phyloP scores from a whole-genome alignment of 2,797 vertebrate species.

The Coreius guichenoti region DNA sequence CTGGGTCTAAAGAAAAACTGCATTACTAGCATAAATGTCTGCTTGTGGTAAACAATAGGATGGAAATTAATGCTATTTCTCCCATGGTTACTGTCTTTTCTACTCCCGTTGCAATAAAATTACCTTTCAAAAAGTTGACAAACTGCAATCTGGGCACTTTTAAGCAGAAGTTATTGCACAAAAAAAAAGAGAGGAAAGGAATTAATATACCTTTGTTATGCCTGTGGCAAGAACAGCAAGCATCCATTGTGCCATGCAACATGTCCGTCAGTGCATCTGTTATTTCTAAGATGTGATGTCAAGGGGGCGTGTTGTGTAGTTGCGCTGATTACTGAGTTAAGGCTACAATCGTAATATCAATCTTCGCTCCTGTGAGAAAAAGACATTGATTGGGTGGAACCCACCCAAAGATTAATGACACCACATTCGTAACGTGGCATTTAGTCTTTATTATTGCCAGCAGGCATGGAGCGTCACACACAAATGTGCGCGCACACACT shows the following conservation, averaged over 20 bases:
- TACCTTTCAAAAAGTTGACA: constrained; percentile 43
- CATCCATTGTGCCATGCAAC: constrained; percentile 17
- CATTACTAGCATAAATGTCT: constrained; percentile 36
- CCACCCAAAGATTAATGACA: constrained; percentile 72
- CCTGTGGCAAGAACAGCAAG: constrained; percentile 11
- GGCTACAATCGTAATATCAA: constrained; percentile 65
- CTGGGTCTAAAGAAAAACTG: constrained; percentile 27
- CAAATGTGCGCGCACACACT: constrained; percentile 17
- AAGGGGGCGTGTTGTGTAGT: constrained; percentile 55
- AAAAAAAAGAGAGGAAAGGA: neutral
- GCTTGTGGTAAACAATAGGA: constrained; percentile 47
- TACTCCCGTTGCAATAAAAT: constrained; percentile 41
- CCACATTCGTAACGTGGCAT: constrained; percentile 68
- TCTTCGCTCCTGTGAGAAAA: constrained; percentile 67
- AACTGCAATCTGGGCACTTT: constrained; percentile 38
- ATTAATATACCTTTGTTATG: neutral
- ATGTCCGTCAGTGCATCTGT: constrained; percentile 36
- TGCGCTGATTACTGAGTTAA: constrained; percentile 55
- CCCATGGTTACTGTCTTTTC: constrained; percentile 38
- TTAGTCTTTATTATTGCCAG: constrained; percentile 69
- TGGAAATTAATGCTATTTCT: constrained; percentile 51
- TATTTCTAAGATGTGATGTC: constrained; percentile 33
- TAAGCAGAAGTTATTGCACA: constrained; percentile 19
- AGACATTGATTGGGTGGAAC: constrained; percentile 71
- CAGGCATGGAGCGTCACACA: constrained; percentile 52